phyloP scores from a whole-genome alignment of 1,140 invertebrate species.

The Orius insidiosus region DNA sequence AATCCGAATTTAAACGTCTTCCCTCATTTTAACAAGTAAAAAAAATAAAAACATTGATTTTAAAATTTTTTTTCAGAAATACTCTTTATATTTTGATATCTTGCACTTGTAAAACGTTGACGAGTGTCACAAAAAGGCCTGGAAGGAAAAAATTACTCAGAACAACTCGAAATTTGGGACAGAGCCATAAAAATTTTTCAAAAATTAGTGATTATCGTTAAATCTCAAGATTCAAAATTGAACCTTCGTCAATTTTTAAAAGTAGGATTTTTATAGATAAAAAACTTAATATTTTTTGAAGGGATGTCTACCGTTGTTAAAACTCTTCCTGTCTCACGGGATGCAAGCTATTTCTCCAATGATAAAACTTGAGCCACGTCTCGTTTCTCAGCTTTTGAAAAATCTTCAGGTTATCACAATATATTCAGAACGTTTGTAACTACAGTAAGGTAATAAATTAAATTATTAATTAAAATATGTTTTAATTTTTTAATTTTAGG shows the following conservation, averaged over 20 bases:
- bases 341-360: conserved; percentile 43
- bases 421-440: conserved; percentile 65
- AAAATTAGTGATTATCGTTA: conserved; percentile 38
- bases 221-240: conserved; percentile 35
- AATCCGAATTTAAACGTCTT: conserved; percentile 19
- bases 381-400: conserved; percentile 29
- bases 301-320: conserved; percentile 39
- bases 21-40: conserved; percentile 21
- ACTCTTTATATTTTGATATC: conserved; percentile 19
- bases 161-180: conserved; percentile 39
- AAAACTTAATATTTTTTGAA: conserved; percentile 25
- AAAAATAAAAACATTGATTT: background rate
- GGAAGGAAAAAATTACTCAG: conserved; percentile 20
- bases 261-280: conserved; percentile 22
- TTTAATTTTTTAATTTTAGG: conserved; percentile 27
- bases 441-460: conserved; percentile 46
- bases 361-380: conserved; percentile 24
- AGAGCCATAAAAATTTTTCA: conserved; percentile 34
- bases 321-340: conserved; percentile 54
- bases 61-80: conserved; percentile 20
- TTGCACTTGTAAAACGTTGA: conserved; percentile 16
- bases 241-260: conserved; percentile 40
- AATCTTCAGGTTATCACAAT: conserved; percentile 43
- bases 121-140: conserved; percentile 15
- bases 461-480: conserved; percentile 12